A percentile compares a stretch with the other conserved stretches of the same genome.
Conservation (phyloP, 2,888 invertebrate species). For the Parasteatoda lunata region DNA sequence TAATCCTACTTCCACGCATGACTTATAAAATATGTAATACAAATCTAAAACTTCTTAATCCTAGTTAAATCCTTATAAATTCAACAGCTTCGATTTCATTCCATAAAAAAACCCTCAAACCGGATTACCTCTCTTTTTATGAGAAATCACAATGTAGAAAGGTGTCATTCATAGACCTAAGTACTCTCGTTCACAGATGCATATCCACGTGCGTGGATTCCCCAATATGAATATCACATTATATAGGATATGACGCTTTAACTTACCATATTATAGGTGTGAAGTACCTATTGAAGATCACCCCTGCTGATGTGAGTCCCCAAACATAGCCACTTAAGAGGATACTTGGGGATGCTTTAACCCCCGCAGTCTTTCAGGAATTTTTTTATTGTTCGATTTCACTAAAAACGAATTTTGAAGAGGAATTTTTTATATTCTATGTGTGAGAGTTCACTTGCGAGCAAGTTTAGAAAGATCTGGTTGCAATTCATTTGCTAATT, state of each 20-base stretch:
- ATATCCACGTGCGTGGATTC: constrained; percentile 28
- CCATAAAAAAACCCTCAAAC: not conserved
- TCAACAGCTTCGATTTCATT: not conserved
- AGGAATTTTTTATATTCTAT: not conserved
- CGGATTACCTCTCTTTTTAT: not conserved
- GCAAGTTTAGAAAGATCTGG: not conserved
- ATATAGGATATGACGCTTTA: not conserved
- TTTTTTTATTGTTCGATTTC: not conserved
- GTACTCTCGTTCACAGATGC: constrained; percentile 35
- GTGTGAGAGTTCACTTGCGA: constrained; percentile 34
- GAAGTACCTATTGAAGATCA: constrained; percentile 8
- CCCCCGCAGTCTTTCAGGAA: constrained; percentile 46
- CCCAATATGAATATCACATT: constrained; percentile 22
- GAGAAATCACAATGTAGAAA: not conserved
- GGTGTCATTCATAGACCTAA: not conserved
- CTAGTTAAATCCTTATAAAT: not conserved
- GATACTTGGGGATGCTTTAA: constrained; percentile 51
- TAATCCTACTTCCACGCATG: not conserved
- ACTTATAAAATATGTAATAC: not conserved
- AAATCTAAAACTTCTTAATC: not conserved
- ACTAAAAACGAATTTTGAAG: not conserved
- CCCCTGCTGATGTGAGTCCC: constrained; percentile 52
- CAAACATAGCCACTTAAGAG: constrained; percentile 44
- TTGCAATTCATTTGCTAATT: constrained; percentile 63
- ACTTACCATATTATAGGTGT: constrained; percentile 9